phyloP scores from a whole-genome alignment of 2,113 vertebrate species.

The Zosterops hypoxanthus region DNA sequence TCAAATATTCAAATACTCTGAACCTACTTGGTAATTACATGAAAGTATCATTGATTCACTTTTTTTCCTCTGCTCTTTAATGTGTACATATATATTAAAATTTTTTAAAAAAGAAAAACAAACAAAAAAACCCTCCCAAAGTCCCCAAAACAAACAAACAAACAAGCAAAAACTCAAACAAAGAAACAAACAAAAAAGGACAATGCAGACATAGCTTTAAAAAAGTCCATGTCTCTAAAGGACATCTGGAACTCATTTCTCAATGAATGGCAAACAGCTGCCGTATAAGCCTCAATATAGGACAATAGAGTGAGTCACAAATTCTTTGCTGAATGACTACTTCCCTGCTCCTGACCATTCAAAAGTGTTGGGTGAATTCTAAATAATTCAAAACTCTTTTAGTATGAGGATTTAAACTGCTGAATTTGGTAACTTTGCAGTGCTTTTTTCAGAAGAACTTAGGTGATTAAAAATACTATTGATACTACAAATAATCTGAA shows the following conservation, averaged over 20 bases:
- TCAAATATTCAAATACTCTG: neutral
- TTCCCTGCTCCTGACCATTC: neutral
- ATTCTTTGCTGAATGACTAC: neutral
- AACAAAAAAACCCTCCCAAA: neutral
- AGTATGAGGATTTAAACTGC: neutral
- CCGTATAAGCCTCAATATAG: rapidly evolving
- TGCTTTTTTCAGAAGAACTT: neutral
- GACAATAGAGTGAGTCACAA: neutral
- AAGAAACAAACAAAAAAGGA: too few species aligned
- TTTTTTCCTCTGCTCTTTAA: neutral
- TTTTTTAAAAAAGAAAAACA: neutral
- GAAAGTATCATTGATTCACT: neutral
- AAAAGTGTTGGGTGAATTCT: neutral
- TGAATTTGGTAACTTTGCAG: neutral
- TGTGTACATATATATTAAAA: neutral
- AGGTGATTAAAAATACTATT: neutral
- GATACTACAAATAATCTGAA: neutral
- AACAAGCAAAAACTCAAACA: neutral
- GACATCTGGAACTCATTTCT: neutral
- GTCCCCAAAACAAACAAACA: neutral
- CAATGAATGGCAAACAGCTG: neutral
- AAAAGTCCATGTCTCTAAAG: neutral
- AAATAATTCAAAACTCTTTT: neutral
- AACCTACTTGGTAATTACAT: neutral
- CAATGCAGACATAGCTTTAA: neutral